Percentiles rank a stretch among this genome's conserved stretches.
These are phyloP conservation scores for Amphipoea oculea DNA, from an alignment of 2,888 invertebrate genomes.

Conservation along the genomic window DNA sequence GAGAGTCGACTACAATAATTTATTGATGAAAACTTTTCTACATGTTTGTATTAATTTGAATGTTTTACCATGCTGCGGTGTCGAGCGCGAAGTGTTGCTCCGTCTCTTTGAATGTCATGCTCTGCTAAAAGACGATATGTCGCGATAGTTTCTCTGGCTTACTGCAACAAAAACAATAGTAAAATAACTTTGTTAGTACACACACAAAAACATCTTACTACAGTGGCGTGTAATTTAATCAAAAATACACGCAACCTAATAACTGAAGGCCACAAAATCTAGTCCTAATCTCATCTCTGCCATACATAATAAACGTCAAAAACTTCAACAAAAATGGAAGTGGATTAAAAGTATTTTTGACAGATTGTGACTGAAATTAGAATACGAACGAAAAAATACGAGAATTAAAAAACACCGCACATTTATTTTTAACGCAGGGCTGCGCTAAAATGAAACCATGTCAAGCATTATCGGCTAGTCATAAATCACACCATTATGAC, in stretches of 20 bases:
- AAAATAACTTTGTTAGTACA: slow-evolving; percentile 1
- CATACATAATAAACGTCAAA: no score
- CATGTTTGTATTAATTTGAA: not conserved
- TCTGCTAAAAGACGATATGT: slow-evolving; percentile 83
- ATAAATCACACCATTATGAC: slow-evolving; percentile 16
- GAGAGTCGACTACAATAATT: not conserved
- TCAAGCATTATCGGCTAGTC: not conserved
- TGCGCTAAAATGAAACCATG: not conserved
- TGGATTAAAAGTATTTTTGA: not conserved
- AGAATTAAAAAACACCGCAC: not conserved
- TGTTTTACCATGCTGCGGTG: slow-evolving; percentile 78
- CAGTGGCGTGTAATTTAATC: not conserved
- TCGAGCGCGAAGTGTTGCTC: slow-evolving; percentile 81
- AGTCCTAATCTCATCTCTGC: not conserved
- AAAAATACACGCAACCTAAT: not conserved
- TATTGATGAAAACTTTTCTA: not conserved
- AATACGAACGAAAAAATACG: not conserved
- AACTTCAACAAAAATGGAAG: not conserved
- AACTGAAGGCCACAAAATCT: not conserved
- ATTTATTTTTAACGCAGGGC: not conserved
- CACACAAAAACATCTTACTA: not conserved
- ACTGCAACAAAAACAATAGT: slow-evolving; percentile 73
- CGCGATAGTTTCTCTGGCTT: slow-evolving; percentile 85
- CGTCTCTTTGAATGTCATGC: slow-evolving; percentile 86
- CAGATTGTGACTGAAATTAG: not conserved